Conservation (phyloP, 2,797 vertebrate species). For the Chrysolophus pictus region DNA sequence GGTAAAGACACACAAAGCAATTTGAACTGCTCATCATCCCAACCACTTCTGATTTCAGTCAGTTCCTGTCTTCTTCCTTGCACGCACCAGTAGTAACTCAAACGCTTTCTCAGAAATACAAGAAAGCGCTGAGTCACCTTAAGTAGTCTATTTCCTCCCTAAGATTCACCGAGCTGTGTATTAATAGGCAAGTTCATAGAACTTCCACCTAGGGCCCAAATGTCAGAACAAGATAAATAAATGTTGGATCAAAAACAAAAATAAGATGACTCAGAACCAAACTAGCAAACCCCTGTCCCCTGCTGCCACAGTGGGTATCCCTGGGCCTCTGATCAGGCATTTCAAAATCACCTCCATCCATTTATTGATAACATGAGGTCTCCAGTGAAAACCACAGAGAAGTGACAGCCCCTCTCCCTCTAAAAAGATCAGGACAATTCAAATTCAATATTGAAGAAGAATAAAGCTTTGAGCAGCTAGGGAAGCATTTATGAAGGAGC, state of each 20-base stretch:
- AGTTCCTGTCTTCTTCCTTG: background rate
- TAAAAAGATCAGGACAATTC: background rate
- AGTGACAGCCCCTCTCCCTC: accelerated
- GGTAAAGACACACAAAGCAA: background rate
- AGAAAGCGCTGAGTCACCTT: background rate
- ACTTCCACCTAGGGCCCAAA: background rate
- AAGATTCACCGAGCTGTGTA: background rate
- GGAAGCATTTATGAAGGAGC: background rate
- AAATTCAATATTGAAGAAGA: background rate
- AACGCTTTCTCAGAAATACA: background rate
- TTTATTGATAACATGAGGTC: background rate
- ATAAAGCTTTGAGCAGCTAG: background rate
- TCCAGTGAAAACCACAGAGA: background rate
- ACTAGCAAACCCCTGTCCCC: background rate
- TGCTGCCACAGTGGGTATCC: background rate
- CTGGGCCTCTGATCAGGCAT: background rate
- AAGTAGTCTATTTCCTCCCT: background rate
- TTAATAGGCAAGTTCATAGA: background rate
- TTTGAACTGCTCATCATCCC: background rate
- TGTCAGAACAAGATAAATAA: background rate
- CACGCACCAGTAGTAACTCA: accelerated
- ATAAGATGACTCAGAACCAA: background rate
- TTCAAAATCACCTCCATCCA: background rate
- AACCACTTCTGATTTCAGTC: background rate
- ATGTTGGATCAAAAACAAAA: background rate